Evolutionary conservation across 2,888 invertebrate genomes (phyloP), one percentile per base, ranked within the genome.

Genomic region (Ichneumoninae sp.): DNA sequence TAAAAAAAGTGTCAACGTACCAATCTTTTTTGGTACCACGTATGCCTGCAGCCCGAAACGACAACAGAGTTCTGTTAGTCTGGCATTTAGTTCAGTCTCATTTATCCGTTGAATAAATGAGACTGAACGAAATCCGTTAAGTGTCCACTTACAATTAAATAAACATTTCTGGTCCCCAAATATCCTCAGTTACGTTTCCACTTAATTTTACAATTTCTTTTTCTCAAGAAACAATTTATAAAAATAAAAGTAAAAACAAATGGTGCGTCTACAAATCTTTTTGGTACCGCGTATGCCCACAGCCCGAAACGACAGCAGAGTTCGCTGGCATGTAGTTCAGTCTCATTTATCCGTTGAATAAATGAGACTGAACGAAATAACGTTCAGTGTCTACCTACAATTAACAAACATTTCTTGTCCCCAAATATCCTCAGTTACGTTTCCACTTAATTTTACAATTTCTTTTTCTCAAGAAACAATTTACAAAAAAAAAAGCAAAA

Each of bases 281-380:
- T 1, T 6, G 33, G 33, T 33, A 7, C 33, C 33, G 33, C 33
- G 33, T 1, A 33, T 33, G 6, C 26, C 4, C 16, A 5, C 52
- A 52, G n/a, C 52, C n/a, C 16, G 22, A 72, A 60, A 8, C 40
- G 22, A 40, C 71, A 10, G 26, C 36, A 44, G 40, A 57, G 26
- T 57, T 40, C 6, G 44, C 26, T 16, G 62, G 30, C 60, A n/a
- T 74, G 62, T 62, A 47, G 33, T 50, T 62, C 44, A n/a, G 60
- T 72, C 26, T 13, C 36, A 75, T 65, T 75, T 50, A n/a, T 50
- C 7, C 36, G 65, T 13, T 22, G 65, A 75, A 75, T 50, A 75
- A 65, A 19, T 19, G 19, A 19, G 19, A 19, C 19, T 19, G 19
- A 19, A 19, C 19, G 19, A 19, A 19, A 19, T 19, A 19, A 19